Conservation (phyloP, 53 echinoderm and acorn worm genomes). For the Patiria pectinifera region DNA sequence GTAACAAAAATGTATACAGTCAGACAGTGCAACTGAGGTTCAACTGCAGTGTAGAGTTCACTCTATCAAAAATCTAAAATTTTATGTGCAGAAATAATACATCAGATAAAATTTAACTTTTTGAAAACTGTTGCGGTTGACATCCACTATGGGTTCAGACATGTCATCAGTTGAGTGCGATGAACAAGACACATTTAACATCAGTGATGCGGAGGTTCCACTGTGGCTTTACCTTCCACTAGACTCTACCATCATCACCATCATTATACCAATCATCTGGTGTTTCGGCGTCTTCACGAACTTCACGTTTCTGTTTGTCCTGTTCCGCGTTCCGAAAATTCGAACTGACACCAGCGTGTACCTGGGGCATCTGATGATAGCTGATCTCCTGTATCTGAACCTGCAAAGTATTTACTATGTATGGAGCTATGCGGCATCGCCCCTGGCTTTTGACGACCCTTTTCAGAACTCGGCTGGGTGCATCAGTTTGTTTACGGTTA, state of each 20-base stretch:
- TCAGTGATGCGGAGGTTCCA: background rate
- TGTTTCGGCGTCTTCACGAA: conserved; percentile 13
- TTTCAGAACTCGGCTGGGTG: background rate
- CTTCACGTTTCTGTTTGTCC: conserved; percentile 4
- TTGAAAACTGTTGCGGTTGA: no score
- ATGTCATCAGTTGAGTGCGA: background rate
- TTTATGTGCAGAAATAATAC: no score
- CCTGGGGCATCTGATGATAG: background rate
- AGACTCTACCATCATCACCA: conserved; percentile 22
- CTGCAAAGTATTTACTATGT: background rate
- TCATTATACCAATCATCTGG: conserved; percentile 21
- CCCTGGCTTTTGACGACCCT: background rate
- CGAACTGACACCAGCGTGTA: conserved; percentile 5
- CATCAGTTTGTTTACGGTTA: background rate
- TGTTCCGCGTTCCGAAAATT: conserved; percentile 23
- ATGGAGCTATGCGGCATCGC: background rate
- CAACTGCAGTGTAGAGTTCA: no score
- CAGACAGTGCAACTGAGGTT: no score
- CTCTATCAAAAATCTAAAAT: no score
- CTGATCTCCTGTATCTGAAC: conserved; percentile 27
- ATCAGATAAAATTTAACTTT: no score
- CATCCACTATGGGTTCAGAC: no score
- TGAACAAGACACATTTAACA: background rate
- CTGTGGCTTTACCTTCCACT: background rate
- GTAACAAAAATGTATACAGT: no score